A percentile compares a stretch with the other conserved stretches of the same genome.
Conservation (phyloP, 2,113 vertebrate species). For the Rousettus leschenaultii region DNA sequence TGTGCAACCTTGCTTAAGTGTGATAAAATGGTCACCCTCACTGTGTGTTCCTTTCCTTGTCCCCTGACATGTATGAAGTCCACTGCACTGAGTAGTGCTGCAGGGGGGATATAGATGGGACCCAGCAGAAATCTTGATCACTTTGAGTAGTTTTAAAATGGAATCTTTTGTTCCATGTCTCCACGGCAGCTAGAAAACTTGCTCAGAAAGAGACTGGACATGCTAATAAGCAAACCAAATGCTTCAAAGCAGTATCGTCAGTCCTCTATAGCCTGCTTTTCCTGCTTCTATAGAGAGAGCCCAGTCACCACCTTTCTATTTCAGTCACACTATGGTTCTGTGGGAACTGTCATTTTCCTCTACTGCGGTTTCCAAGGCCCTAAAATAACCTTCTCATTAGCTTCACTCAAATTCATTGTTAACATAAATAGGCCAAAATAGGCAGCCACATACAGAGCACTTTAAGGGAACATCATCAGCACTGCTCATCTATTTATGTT, state of each 20-base stretch:
- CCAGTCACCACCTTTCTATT: slow-evolving; percentile 70
- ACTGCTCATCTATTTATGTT: slow-evolving; percentile 78
- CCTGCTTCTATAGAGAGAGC: slow-evolving; percentile 51
- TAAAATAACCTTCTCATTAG: slow-evolving; percentile 82
- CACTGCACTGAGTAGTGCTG: not conserved
- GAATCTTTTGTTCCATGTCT: slow-evolving; percentile 53
- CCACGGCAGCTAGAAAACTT: slow-evolving; percentile 29
- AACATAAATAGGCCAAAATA: slow-evolving; percentile 82
- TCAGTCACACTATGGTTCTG: slow-evolving; percentile 64
- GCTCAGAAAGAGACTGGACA: slow-evolving; percentile 55
- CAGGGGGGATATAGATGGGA: not conserved
- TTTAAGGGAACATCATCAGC: slow-evolving; percentile 74
- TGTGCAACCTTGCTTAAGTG: not conserved
- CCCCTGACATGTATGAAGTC: not conserved
- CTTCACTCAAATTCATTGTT: slow-evolving; percentile 77
- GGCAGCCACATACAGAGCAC: slow-evolving; percentile 72
- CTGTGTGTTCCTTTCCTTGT: not conserved
- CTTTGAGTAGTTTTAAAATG: slow-evolving; percentile 41
- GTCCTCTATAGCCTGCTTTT: slow-evolving; percentile 43
- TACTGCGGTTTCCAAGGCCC: slow-evolving; percentile 69
- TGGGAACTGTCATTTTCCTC: slow-evolving; percentile 69
- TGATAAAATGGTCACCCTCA: not conserved
- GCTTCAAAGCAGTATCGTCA: slow-evolving; percentile 52
- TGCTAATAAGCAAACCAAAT: slow-evolving; percentile 62
- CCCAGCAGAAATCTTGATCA: slow-evolving; percentile 13